A percentile compares a stretch with the other conserved stretches of the same genome.
Evolutionary conservation across 2,797 vertebrate species (phyloP).

Genomic region (Dallia pectoralis): DNA sequence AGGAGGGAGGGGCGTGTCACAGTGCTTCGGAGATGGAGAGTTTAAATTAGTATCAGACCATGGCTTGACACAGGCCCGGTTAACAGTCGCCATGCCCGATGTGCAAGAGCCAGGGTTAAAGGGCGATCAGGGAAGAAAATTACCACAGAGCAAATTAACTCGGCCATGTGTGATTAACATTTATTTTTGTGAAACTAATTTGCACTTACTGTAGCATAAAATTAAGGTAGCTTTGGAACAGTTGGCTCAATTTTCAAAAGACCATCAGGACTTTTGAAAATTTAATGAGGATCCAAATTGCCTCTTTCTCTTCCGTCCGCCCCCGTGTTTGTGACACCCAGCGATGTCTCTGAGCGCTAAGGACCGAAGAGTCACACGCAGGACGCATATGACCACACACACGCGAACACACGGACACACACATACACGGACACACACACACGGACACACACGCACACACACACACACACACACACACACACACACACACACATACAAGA

Average conservation of each 20-base stretch:
- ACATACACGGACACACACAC: background rate
- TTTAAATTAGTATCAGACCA: slow-evolving; percentile 10
- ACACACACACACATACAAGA: background rate
- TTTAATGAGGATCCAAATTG: slow-evolving; percentile 76
- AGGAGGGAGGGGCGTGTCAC: background rate
- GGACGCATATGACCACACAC: slow-evolving; percentile 3
- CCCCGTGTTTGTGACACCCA: slow-evolving; percentile 53
- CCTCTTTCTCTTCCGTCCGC: slow-evolving; percentile 57
- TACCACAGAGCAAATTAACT: slow-evolving; percentile 74
- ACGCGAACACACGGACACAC: background rate
- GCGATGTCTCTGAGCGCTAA: slow-evolving; percentile 36
- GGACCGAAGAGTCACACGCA: slow-evolving; percentile 34
- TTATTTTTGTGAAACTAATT: slow-evolving; percentile 76
- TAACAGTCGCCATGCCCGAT: slow-evolving; percentile 55
- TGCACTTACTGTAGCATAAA: slow-evolving; percentile 80
- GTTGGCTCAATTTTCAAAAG: slow-evolving; percentile 73
- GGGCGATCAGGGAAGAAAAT: slow-evolving; percentile 56
- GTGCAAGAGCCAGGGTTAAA: slow-evolving; percentile 56
- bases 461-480: background rate
- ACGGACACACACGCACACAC: background rate
- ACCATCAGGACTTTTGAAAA: slow-evolving; percentile 76
- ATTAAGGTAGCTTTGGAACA: slow-evolving; percentile 74
- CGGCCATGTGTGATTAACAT: slow-evolving; percentile 73
- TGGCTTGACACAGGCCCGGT: slow-evolving; percentile 47
- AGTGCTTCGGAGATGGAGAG: slow-evolving; percentile 15